phyloP scores from a whole-genome alignment of 2,888 invertebrate genomes.

The Mamestra brassicae region DNA sequence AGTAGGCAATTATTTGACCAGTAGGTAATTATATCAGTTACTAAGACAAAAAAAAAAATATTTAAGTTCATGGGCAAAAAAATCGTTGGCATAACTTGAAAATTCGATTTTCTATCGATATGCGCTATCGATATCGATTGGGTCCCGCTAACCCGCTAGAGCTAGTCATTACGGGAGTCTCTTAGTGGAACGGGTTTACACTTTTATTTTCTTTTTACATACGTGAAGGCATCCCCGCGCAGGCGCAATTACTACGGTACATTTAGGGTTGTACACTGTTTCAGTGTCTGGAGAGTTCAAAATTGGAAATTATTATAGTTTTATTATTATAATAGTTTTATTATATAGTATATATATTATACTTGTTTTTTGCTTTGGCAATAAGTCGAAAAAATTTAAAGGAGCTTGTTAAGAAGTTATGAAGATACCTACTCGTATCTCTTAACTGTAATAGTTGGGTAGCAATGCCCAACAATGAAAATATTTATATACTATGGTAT shows the following conservation, averaged over 20 bases:
- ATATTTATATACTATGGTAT: too few relatives aligned
- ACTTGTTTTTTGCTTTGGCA: not conserved
- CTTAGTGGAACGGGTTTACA: conserved; percentile 85
- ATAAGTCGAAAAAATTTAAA: too few relatives aligned
- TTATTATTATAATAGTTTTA: too few relatives aligned
- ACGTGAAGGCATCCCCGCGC: conserved; percentile 81
- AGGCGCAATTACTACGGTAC: conserved; percentile 80
- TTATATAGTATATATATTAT: too few relatives aligned
- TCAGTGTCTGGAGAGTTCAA: not conserved
- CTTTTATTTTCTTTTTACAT: conserved; percentile 85
- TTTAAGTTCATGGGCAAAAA: not conserved
- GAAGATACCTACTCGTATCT: too few relatives aligned
- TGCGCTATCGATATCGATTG: conserved; percentile 61
- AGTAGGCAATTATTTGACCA: conserved; percentile 25
- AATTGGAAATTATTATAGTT: not conserved
- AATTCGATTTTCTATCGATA: conserved; percentile 35
- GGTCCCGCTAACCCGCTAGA: conserved; percentile 73
- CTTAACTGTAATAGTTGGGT: too few relatives aligned
- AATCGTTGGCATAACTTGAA: conserved; percentile 25
- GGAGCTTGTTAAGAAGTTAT: too few relatives aligned
- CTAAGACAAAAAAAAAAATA: conserved; percentile 7
- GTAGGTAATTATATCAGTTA: conserved; percentile 3
- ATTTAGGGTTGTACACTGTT: conserved; percentile 60
- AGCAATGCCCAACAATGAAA: too few relatives aligned
- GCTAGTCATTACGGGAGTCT: conserved; percentile 84